Base-by-base conservation (phyloP, 2,888 invertebrate species). In the Ischnus inquisitorius region DNA sequence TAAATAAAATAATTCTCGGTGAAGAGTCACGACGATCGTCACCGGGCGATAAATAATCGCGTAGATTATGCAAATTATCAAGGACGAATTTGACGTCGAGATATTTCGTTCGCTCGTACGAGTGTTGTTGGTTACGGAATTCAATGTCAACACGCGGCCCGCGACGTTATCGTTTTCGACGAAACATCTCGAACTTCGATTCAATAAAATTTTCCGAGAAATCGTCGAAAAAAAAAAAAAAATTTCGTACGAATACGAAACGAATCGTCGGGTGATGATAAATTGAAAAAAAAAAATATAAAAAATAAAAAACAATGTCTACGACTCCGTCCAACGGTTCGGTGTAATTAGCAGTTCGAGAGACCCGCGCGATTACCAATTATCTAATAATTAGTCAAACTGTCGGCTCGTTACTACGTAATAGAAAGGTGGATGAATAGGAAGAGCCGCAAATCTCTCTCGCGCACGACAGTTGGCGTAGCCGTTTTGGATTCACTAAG, bases 391-490 rank as follows among this genome's bases (percentile, higher is more conserved):
- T 81, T 78, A 81, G 80, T 84, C 78, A 78, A 74, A 81, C 54
- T 39, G 48, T 46, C 28, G 19, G 68, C n/a, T 46, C 48, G 12
- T 78, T 74, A 75, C 57, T 57, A 57, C 54, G 74, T 65, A 71
- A 79, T 81, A 81, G 84, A 84, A 84, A 84, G 78, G 78, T 65
- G 57, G 54, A 84, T 69, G 78, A 81, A 78, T 75, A 71, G 64
- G 48, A 12, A 25, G 39, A 60, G 41, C 46, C 57, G 64, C 62
- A 64, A 78, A 57, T 12, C 60, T 28, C 22, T 60, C 54, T 64
- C n/a, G 41, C 69, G 41, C 54, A 75, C 64, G 81, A 84, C 81
- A 69, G 69, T 65, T 60, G 81, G 74, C 46, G 57, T 34, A 62
- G 46, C 43, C 25, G 72, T 19, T 43, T 72, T 51, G 34, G 76